A percentile compares a stretch with the other conserved stretches of the same genome.
These are phyloP conservation scores for Eolophus roseicapilla DNA, from an alignment of 2,113 vertebrate species.

Conservation along the genomic window DNA sequence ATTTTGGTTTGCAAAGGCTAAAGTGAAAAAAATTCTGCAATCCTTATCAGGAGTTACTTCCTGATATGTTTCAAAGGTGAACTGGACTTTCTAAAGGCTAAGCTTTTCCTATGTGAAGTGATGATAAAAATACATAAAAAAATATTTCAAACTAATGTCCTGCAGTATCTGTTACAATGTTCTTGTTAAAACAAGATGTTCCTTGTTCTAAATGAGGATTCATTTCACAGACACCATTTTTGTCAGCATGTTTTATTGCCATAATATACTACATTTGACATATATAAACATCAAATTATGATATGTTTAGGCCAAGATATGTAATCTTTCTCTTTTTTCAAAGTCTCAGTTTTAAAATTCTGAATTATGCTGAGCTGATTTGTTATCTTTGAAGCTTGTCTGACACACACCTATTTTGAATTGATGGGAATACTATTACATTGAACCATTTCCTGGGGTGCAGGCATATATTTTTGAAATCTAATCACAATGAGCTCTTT, in stretches of 20 bases:
- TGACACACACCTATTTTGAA: slow-evolving; percentile 64
- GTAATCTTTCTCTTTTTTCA: slow-evolving; percentile 30
- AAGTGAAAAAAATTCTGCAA: neutral
- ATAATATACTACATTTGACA: neutral
- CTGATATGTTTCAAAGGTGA: neutral
- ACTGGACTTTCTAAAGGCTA: neutral
- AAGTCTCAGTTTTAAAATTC: slow-evolving; percentile 48
- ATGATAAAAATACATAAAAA: neutral
- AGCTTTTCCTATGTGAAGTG: neutral
- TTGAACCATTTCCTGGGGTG: slow-evolving; percentile 45
- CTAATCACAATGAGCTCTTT: slow-evolving; percentile 49
- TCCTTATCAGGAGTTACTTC: neutral
- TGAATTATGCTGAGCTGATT: slow-evolving; percentile 46
- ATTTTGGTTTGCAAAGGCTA: neutral
- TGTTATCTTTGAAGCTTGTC: slow-evolving; percentile 41
- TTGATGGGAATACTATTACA: slow-evolving; percentile 45
- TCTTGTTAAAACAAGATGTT: neutral
- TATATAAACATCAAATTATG: slow-evolving; percentile 35
- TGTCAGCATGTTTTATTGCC: slow-evolving; percentile 23
- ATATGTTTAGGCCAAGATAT: slow-evolving; percentile 3
- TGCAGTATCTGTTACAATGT: neutral
- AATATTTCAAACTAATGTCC: neutral
- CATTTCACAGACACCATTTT: neutral
- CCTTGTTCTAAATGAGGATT: neutral
- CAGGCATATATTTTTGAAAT: slow-evolving; percentile 55